Conservation (phyloP, 1,140 invertebrate genomes). For the Pollicipes pollicipes region DNA sequence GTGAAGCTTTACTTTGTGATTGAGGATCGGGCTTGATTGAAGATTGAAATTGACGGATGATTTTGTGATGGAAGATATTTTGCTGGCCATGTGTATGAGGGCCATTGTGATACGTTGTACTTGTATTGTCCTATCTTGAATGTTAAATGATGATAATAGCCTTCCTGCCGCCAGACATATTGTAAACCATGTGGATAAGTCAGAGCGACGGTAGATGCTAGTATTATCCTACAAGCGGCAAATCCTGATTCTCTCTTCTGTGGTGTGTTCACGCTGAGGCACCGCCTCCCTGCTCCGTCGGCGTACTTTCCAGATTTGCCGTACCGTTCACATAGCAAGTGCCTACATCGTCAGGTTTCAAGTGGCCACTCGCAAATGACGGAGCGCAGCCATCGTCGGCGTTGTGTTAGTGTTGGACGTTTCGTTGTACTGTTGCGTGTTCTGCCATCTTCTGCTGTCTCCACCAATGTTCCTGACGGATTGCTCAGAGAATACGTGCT, state of each 20-base stretch:
- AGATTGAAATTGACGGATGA: not conserved
- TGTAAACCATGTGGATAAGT: not conserved
- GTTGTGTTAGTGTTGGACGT: not conserved
- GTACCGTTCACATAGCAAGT: not conserved
- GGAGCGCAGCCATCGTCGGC: not conserved
- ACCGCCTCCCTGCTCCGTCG: too few species aligned
- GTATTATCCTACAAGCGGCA: too few species aligned
- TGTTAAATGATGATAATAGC: not conserved
- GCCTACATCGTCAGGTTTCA: not conserved
- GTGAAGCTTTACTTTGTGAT: not conserved
- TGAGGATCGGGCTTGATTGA: too few species aligned
- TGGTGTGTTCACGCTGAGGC: too few species aligned
- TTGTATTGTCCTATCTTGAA: not conserved
- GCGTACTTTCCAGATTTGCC: too few species aligned
- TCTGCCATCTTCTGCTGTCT: not conserved
- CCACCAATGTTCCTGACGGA: not conserved
- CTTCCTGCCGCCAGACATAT: not conserved
- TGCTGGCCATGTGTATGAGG: not conserved
- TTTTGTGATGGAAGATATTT: not conserved
- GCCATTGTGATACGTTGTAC: not conserved
- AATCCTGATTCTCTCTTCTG: too few species aligned
- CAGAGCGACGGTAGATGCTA: not conserved
- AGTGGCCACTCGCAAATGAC: not conserved
- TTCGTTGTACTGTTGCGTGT: not conserved
- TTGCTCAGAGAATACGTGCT: not conserved